Percentiles rank a stretch among this genome's conserved stretches.
These are phyloP conservation scores for Parnassius apollo DNA, from an alignment of 2,888 invertebrate species.

Conservation along the genomic window DNA sequence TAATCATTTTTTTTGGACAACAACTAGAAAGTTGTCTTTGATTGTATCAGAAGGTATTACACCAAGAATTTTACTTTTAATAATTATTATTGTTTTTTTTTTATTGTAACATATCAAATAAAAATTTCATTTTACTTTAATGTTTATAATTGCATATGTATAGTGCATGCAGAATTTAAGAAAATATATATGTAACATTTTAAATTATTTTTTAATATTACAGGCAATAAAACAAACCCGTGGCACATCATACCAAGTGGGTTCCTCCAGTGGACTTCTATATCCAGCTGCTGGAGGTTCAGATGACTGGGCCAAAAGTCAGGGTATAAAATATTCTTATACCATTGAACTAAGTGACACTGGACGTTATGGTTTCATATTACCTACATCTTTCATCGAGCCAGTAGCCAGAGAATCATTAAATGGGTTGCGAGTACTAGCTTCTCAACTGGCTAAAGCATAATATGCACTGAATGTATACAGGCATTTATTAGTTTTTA, in stretches of 20 bases:
- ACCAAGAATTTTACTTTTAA: no score
- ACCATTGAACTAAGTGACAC: conserved; percentile 94
- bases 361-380: conserved; percentile 91
- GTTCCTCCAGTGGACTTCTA: conserved; percentile 88
- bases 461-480: conserved; percentile 26
- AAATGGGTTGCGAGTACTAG: conserved; percentile 85
- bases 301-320: conserved; percentile 95
- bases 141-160: no score
- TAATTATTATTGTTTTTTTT: no score
- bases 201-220: conserved; percentile 36
- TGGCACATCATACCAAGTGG: conserved; percentile 86
- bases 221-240: conserved; percentile 82
- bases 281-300: conserved; percentile 92
- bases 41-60: no score
- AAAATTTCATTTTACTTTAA: no score
- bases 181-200: neutral
- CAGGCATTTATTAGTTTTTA: conserved; percentile 26
- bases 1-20: no score
- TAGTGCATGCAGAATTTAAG: no score
- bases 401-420: conserved; percentile 88
- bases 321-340: conserved; percentile 92
- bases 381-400: conserved; percentile 89
- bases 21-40: no score
- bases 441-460: conserved; percentile 43
- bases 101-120: no score